Base-by-base conservation (phyloP, 2,113 vertebrate species). In the Anthoscopus minutus region DNA sequence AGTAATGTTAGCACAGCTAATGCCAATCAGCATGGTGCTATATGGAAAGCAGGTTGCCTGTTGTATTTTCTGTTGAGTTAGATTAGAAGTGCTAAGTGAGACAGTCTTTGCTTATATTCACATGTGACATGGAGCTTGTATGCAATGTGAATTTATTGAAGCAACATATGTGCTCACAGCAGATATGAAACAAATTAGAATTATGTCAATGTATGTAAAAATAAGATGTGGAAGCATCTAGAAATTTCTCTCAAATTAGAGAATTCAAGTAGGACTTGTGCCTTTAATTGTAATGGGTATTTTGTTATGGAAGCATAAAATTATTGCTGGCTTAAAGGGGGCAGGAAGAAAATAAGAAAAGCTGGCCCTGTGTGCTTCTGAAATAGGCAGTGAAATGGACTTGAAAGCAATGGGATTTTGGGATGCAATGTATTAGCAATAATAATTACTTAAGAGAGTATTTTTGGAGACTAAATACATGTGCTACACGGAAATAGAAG, bases 11-110 rank as follows among this genome's bases (percentile, higher is more conserved):
- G 91, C 80, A 86, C 81, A 84, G 69, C 60, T 93, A 91, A 92
- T 91, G 88, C 72, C 80, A 84, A 7, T 86, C 96, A 96, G 83
- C 83, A 45, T 15, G 44, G 62, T 78, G 74, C 66, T 86, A 21
- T 86, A 21, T 74, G 66, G 65, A 72, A 89, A 94, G 56, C 89
- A 82, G 78, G 31, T 38, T 82, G n/a, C 37, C n/a, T 42, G 31
- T 72, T 77, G 31, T 80, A 70, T 86, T 94, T 95, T 86, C 71
- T 72, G 66, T 77, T 73, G 71, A 77, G 53, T 80, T 77, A 65
- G 37, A 69, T 30, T 88, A 71, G 42, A 86, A 58, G 23, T 71
- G 35, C 51, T 86, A 81, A 82, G 71, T 67, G 69, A 92, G 83
- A 50, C 1, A 4, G 11, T 35, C 62, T 89, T 81, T 19, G 4